Conservation (phyloP, 1,140 invertebrate species). For the Magallana gigas region DNA sequence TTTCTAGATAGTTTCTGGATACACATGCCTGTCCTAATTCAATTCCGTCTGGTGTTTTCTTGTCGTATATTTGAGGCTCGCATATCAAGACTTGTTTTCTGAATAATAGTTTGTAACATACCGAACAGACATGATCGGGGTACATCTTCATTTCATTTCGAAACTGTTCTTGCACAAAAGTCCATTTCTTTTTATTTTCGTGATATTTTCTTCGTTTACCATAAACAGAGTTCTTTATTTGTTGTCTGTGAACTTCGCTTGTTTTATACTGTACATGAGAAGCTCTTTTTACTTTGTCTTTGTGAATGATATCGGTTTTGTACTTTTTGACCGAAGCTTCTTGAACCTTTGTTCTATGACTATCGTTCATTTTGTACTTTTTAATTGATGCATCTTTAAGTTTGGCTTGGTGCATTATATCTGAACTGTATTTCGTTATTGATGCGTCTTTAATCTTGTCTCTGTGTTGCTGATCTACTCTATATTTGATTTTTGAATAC, state of each 20-base stretch:
- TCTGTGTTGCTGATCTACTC: neutral
- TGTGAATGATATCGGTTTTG: neutral
- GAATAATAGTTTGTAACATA: conserved; percentile 43
- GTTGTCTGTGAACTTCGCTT: neutral
- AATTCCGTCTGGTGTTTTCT: neutral
- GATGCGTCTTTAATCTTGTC: neutral
- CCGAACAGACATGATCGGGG: conserved; percentile 43
- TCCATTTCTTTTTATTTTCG: neutral
- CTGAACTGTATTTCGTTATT: neutral
- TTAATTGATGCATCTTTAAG: neutral
- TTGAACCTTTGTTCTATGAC: too few species aligned
- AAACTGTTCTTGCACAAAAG: neutral
- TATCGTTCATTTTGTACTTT: too few species aligned
- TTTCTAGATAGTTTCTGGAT: neutral
- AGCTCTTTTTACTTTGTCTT: neutral
- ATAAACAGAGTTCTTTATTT: neutral
- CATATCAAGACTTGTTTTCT: conserved; percentile 44
- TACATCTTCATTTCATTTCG: conserved; percentile 7
- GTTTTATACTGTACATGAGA: neutral
- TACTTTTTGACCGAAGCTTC: neutral
- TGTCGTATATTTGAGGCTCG: conserved; percentile 3
- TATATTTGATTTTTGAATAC: neutral
- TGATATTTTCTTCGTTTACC: neutral
- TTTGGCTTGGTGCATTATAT: neutral
- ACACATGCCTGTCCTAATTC: neutral